Conservation (phyloP, 2,888 invertebrate genomes). For the Mechanitis messenoides region DNA sequence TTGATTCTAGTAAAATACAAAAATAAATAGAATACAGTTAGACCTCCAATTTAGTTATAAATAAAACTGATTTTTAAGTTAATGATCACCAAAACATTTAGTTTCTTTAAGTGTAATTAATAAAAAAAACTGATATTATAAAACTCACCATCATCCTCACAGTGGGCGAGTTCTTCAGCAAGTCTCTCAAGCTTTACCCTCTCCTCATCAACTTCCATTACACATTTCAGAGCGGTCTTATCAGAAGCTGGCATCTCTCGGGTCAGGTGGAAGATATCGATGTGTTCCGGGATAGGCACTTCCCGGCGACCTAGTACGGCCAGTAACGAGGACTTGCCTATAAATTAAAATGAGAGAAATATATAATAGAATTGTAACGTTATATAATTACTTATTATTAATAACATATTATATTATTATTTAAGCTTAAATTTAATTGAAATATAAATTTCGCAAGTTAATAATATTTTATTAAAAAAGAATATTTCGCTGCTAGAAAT, state of each 20-base stretch:
- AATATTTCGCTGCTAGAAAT: too few species aligned
- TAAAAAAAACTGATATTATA: background rate
- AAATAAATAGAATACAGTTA: too few species aligned
- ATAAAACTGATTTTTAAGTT: too few species aligned
- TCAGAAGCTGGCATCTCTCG: conserved; percentile 99
- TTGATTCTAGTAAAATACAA: too few species aligned
- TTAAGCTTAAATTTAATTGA: too few species aligned
- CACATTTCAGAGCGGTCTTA: conserved; percentile 95
- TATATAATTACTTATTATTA: too few species aligned
- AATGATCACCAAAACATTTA: background rate
- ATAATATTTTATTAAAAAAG: too few species aligned
- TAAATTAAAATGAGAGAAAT: background rate
- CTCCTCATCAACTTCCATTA: conserved; percentile 99
- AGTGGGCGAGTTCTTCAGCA: conserved; percentile 91
- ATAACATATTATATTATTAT: too few species aligned
- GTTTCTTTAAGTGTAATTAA: background rate
- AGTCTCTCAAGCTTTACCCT: conserved; percentile 92
- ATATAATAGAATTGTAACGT: background rate
- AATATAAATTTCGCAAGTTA: too few species aligned
- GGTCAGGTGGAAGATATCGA: conserved; percentile 98
- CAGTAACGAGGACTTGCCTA: conserved; percentile 95
- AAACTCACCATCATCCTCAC: conserved; percentile 86
- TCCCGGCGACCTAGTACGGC: conserved; percentile 94
- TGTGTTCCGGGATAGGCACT: conserved; percentile 96
- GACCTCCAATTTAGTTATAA: too few species aligned